Evolutionary conservation across 2,888 invertebrate species (phyloP).

Genomic region (Aradus depressus): DNA sequence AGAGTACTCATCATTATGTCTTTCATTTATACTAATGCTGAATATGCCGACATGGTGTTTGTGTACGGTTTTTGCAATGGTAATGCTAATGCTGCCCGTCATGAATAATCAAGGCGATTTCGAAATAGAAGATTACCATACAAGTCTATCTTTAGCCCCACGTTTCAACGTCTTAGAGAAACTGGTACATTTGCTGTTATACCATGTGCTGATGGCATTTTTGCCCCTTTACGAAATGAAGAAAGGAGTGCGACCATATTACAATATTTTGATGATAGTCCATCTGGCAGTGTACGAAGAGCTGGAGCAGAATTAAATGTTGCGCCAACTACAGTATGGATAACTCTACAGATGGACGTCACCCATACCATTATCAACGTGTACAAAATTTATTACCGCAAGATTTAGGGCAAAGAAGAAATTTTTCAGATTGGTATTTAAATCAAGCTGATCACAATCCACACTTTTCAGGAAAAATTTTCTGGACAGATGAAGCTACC

Average conservation of each 20-base stretch:
- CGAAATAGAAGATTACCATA: no score
- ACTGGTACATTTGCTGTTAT: neutral
- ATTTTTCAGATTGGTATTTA: no score
- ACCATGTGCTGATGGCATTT: neutral
- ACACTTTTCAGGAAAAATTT: no score
- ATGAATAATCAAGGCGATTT: no score
- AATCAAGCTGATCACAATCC: no score
- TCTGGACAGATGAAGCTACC: no score
- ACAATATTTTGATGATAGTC: no score
- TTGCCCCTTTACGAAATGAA: neutral
- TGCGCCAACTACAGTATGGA: neutral
- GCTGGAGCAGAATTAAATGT: neutral
- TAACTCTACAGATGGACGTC: neutral
- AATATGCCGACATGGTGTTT: no score
- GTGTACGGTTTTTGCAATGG: no score
- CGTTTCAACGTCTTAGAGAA: neutral
- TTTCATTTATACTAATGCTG: no score
- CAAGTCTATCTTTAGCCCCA: neutral
- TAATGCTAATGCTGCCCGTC: no score
- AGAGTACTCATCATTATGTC: neutral
- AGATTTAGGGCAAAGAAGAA: neutral
- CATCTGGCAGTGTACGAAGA: no score
- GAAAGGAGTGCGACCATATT: neutral
- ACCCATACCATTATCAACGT: neutral
- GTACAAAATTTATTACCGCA: neutral